Conservation (phyloP, 2,888 invertebrate genomes). For the Anthophora plumipes region DNA sequence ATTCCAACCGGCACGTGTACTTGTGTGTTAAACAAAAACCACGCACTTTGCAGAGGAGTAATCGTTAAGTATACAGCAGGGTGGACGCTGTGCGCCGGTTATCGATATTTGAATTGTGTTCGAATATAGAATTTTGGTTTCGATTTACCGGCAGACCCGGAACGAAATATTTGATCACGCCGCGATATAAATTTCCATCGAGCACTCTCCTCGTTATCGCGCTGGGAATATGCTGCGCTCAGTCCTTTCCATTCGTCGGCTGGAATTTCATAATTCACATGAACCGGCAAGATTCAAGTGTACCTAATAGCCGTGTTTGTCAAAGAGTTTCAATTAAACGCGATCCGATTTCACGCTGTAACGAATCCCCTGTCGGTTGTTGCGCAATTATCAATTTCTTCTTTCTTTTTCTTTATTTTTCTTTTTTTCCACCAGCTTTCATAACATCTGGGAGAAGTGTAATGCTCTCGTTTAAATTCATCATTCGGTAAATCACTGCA, state of each 20-base stretch:
- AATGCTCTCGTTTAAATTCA: too few relatives aligned
- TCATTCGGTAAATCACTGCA: too few relatives aligned
- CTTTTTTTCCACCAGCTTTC: too few relatives aligned
- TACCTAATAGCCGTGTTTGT: neutral
- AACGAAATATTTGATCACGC: conserved; percentile 20
- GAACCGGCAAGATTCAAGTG: conserved; percentile 2
- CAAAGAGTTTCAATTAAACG: conserved; percentile 31
- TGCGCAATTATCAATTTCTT: neutral
- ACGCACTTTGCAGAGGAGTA: neutral
- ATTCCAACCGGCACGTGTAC: too few relatives aligned
- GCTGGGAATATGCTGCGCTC: neutral
- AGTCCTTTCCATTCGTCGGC: neutral
- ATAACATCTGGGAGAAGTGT: too few relatives aligned
- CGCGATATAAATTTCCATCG: conserved; percentile 24
- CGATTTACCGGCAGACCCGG: neutral
- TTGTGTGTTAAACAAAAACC: too few relatives aligned
- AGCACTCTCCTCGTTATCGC: conserved; percentile 25
- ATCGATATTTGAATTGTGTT: conserved; percentile 12
- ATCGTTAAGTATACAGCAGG: neutral
- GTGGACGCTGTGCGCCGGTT: neutral
- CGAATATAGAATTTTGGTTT: conserved; percentile 29
- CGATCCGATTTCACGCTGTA: conserved; percentile 11
- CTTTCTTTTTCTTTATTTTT: too few relatives aligned
- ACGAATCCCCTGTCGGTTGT: neutral
- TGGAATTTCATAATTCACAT: conserved; percentile 13